These are phyloP conservation scores for Ctenopoma multispine DNA, from an alignment of 2,797 vertebrate species.

Conservation along the genomic window DNA sequence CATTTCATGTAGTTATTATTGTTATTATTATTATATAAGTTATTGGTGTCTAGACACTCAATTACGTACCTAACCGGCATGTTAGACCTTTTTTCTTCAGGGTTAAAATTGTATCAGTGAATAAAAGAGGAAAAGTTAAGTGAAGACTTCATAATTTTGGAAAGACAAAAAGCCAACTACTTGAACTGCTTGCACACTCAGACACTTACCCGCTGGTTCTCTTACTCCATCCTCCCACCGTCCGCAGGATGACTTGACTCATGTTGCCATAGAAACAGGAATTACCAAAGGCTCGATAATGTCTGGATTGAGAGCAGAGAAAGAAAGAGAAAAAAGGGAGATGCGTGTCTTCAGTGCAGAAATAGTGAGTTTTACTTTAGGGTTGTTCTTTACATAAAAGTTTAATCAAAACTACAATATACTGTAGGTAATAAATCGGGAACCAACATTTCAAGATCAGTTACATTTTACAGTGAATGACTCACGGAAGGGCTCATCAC, in stretches of 20 bases:
- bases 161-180: conserved; percentile 38
- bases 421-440: conserved; percentile 4
- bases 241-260: conserved; percentile 69
- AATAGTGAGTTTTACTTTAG: conserved; percentile 8
- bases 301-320: conserved; percentile 61
- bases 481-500: background rate
- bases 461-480: background rate
- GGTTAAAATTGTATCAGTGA: background rate
- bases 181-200: conserved; percentile 51
- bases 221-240: conserved; percentile 59
- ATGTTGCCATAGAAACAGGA: conserved; percentile 85
- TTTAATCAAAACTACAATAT: background rate
- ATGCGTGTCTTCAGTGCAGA: conserved; percentile 26
- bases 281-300: conserved; percentile 80
- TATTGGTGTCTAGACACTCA: background rate
- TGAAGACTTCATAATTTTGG: conserved; percentile 12
- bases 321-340: conserved; percentile 19
- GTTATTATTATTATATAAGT: background rate
- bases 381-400: conserved; percentile 5
- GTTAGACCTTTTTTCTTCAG: background rate
- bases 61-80: background rate
- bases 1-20: background rate
- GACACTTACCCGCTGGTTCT: conserved; percentile 53
- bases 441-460: conserved; percentile 3
- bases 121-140: background rate